Evolutionary conservation across 2,888 invertebrate genomes (phyloP).

Genomic region (Tenthredo livida): DNA sequence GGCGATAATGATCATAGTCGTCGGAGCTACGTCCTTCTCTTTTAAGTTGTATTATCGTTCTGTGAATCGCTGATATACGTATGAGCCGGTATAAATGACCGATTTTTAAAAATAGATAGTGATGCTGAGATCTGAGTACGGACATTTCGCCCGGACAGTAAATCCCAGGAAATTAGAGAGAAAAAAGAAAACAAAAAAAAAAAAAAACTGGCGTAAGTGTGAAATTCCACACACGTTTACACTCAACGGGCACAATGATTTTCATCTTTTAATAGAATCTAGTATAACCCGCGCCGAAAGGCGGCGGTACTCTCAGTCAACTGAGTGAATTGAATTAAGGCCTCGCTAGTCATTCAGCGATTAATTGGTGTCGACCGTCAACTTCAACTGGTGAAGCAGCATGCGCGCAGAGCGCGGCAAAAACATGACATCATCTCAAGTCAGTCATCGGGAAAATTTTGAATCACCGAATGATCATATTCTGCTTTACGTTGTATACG

Average conservation of each 20-base stretch:
- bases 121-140: neutral
- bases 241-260: neutral
- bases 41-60: conserved; percentile 1
- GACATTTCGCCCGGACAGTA: neutral
- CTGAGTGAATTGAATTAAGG: neutral
- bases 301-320: neutral
- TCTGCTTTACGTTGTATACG: neutral
- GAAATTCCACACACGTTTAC: conserved; percentile 10
- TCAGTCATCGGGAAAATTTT: neutral
- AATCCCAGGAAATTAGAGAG: neutral
- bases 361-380: conserved; percentile 26
- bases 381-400: neutral
- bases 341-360: conserved; percentile 1
- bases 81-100: conserved; percentile 12
- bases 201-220: conserved; percentile 22
- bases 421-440: conserved; percentile 8
- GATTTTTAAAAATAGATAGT: conserved; percentile 34
- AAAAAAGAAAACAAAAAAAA: neutral
- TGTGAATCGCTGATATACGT: neutral
- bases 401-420: neutral
- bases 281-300: neutral
- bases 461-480: neutral
- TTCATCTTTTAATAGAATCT: neutral
- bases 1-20: neutral
- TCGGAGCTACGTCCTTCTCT: neutral